phyloP scores from a whole-genome alignment of 2,113 vertebrate genomes.

The Pholis gunnellus region DNA sequence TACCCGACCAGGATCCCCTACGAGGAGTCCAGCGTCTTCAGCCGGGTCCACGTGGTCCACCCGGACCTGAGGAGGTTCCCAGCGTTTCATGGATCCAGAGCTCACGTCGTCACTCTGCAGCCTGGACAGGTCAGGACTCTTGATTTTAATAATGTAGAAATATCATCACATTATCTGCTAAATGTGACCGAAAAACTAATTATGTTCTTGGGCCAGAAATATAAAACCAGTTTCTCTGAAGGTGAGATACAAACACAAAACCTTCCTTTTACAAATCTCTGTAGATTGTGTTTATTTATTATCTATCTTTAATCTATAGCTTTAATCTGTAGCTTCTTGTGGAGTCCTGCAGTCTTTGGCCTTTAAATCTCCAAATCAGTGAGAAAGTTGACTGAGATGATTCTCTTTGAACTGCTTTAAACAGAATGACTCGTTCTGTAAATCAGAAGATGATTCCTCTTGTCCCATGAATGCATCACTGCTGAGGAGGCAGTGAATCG shows the following conservation, averaged over 20 bases:
- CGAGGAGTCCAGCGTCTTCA: conserved; percentile 98
- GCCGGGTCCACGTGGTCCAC: conserved; percentile 88
- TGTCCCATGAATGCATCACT: conserved; percentile 3
- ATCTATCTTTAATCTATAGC: no score
- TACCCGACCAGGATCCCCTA: conserved; percentile 98
- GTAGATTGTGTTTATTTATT: no score
- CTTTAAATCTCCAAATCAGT: no score
- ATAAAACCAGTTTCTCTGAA: no score
- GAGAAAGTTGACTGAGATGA: no score
- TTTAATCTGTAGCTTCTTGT: no score
- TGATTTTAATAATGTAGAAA: background rate
- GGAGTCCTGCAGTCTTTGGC: no score
- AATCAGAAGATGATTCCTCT: conserved; percentile 45
- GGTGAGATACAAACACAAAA: no score
- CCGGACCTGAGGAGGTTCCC: conserved; percentile 90
- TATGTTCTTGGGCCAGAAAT: no score
- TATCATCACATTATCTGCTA: background rate
- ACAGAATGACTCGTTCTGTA: conserved; percentile 29
- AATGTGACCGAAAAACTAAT: no score
- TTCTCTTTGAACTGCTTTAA: background rate
- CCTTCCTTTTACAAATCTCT: no score
- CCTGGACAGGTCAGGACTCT: conserved; percentile 91
- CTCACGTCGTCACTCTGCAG: conserved; percentile 87
- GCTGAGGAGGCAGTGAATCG: no score
- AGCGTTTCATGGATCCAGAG: conserved; percentile 81